Evolutionary conservation across 1,140 invertebrate genomes (phyloP), one percentile per base, ranked within the genome.

Genomic region (Nylanderia fulva): DNA sequence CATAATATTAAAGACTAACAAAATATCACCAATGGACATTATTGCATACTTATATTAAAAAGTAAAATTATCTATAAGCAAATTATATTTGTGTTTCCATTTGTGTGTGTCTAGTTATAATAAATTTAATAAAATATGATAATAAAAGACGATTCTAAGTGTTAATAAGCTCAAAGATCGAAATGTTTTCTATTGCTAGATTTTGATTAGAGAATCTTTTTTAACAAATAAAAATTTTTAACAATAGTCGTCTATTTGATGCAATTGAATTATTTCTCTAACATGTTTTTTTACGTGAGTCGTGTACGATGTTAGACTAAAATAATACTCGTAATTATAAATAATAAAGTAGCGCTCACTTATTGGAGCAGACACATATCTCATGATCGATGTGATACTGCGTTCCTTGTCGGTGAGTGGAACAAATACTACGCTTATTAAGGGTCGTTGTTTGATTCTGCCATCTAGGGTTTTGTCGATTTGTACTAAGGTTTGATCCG

Each of bases 371-470:
- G 39, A 42, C 93, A 94, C 68, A 27, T 82, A 63, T 86, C 85
- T 95, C 92, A 95, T 91, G 92, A 94, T 60, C 66, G 77, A 61
- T 84, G n/a, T n/a, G 83, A 61, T 90, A 91, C 63, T 98, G 98
- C 95, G 94, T 24, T 97, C 95, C 94, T 97, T 97, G 93, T 99
- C 98, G 5, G 99, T 99, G 18, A 99, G 95, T 2, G 99, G 99
- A 33, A 99, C 99, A n/a, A 99, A 99, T 69, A 99, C 97, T 0
- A 99, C 99, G 45, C 98, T 98, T 98, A 99, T 99, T 0, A 99
- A 94, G 21, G 96, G 96, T 90, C 96, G 97, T 68, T 96, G 95
- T n/a, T 95, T 95, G 15, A 99, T 96, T 60, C 96, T 95, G 13
- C 99, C 99, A 94, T 99, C n/a, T n/a, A 92, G 85, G 48, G 96